phyloP scores from a whole-genome alignment of 2,888 invertebrate genomes.

The Geotrupes spiniger region DNA sequence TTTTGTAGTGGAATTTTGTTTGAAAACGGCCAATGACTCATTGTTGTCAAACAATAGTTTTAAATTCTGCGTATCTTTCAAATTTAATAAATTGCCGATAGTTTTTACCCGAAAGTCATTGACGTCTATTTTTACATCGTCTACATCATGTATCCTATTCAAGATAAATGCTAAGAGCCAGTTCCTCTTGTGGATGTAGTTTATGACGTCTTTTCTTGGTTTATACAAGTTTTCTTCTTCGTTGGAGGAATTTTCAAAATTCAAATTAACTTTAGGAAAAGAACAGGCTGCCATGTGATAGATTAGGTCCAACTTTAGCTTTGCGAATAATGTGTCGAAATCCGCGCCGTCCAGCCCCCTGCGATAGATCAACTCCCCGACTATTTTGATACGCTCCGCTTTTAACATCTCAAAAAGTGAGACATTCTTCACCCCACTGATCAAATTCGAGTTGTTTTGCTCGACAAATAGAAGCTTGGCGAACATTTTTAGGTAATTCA shows the following conservation, averaged over 20 bases:
- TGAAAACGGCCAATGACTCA: constrained; percentile 59
- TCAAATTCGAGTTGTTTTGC: constrained; percentile 40
- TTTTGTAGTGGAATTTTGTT: constrained; percentile 51
- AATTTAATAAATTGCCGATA: constrained; percentile 59
- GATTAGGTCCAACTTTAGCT: constrained; percentile 69
- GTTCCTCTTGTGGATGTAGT: constrained; percentile 64
- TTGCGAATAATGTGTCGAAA: constrained; percentile 66
- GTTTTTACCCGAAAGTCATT: constrained; percentile 54
- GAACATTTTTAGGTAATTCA: constrained; percentile 59
- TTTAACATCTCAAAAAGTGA: constrained; percentile 56
- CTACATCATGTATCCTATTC: constrained; percentile 60
- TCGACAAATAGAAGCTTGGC: constrained; percentile 50
- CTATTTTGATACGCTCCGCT: constrained; percentile 58
- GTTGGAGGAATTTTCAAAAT: constrained; percentile 54
- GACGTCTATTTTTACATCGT: constrained; percentile 56
- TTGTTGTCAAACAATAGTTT: constrained; percentile 58
- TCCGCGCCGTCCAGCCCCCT: constrained; percentile 64
- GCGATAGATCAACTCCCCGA: constrained; percentile 67
- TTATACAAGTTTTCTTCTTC: constrained; percentile 40
- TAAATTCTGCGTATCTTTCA: constrained; percentile 55
- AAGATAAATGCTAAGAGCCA: constrained; percentile 69
- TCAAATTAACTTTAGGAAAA: constrained; percentile 63
- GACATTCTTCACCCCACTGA: constrained; percentile 42
- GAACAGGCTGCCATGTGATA: constrained; percentile 71
- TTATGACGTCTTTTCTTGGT: constrained; percentile 57